Conservation (phyloP, 1,140 invertebrate species). For the Drosophila dunni region DNA sequence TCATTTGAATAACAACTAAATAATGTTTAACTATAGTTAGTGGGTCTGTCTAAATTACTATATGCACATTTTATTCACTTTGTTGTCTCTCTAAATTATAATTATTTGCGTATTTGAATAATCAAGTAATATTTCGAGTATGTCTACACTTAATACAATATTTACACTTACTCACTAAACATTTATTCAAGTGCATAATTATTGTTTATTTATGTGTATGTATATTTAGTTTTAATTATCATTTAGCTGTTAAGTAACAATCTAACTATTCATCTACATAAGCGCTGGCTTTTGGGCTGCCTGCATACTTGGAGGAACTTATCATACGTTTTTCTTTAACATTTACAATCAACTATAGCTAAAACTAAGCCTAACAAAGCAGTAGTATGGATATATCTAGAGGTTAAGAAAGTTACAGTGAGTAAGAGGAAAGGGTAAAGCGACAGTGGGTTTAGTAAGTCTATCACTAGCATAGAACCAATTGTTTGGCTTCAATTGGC, state of each 20-base stretch:
- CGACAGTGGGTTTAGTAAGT: slow-evolving; percentile 51
- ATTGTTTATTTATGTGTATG: slow-evolving; percentile 9
- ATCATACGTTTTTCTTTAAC: slow-evolving; percentile 71
- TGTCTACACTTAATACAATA: slow-evolving; percentile 30
- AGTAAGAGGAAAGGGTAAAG: neutral
- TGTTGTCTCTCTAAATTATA: neutral
- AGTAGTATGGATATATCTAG: neutral
- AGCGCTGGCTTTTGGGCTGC: slow-evolving; percentile 45
- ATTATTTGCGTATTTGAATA: slow-evolving; percentile 36
- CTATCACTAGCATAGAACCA: slow-evolving; percentile 77
- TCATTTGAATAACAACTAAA: slow-evolving; percentile 68
- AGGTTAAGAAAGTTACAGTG: neutral
- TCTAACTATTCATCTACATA: slow-evolving; percentile 24
- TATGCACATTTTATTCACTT: slow-evolving; percentile 79
- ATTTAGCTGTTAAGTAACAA: slow-evolving; percentile 22
- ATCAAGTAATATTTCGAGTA: slow-evolving; percentile 24
- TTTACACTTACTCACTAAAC: slow-evolving; percentile 40
- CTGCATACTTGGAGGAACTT: slow-evolving; percentile 79
- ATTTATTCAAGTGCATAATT: slow-evolving; percentile 11
- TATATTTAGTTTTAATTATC: slow-evolving; percentile 7
- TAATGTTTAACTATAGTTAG: slow-evolving; percentile 51
- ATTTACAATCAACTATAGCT: slow-evolving; percentile 68
- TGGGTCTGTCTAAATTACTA: slow-evolving; percentile 63
- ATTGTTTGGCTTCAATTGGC: slow-evolving; percentile 21
- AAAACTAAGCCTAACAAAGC: slow-evolving; percentile 54